Evolutionary conservation across 2,113 vertebrate genomes (phyloP).

Genomic region (Nibea albiflora): DNA sequence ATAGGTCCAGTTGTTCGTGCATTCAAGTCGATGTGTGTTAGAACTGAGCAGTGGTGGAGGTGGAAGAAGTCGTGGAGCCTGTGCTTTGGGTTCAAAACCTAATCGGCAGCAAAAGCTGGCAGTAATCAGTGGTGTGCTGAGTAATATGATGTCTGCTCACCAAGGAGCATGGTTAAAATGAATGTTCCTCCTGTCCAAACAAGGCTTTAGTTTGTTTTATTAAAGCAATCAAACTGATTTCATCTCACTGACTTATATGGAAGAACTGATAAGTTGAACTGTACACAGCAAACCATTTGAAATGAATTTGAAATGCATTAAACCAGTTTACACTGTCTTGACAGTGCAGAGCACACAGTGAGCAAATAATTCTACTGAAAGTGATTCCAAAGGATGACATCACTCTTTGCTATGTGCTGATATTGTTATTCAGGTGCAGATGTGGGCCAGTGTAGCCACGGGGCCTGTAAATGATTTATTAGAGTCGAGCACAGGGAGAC

Average conservation of each 20-base stretch:
- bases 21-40: too few relatives aligned
- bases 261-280: not conserved
- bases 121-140: not conserved
- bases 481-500: not conserved
- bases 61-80: too few relatives aligned
- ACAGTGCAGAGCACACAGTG: not conserved
- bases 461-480: slow-evolving; percentile 64
- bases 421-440: slow-evolving; percentile 54
- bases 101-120: too few relatives aligned
- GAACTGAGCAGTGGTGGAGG: too few relatives aligned
- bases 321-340: not conserved
- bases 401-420: not conserved
- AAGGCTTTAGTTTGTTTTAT: not conserved
- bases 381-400: not conserved
- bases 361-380: not conserved
- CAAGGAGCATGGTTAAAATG: not conserved
- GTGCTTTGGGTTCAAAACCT: too few relatives aligned
- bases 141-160: not conserved
- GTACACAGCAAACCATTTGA: not conserved
- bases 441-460: slow-evolving; percentile 11
- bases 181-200: not conserved
- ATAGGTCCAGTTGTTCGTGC: too few relatives aligned
- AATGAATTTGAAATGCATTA: not conserved
- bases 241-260: not conserved
- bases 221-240: not conserved